Evolutionary conservation across 92 coral and sea anemone genomes (phyloP).

Genomic region (Porites lobata): DNA sequence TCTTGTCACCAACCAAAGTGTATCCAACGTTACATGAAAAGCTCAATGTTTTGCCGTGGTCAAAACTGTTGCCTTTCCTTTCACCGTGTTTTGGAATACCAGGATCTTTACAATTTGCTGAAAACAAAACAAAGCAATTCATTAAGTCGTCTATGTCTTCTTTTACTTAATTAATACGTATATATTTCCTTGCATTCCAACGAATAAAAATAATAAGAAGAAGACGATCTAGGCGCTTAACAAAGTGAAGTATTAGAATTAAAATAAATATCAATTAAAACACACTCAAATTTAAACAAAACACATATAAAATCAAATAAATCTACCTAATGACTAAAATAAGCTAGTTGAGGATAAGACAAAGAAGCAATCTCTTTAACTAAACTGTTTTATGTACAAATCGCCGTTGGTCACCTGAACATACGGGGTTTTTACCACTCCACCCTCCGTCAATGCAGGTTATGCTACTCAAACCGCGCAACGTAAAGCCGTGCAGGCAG

Average conservation of each 20-base stretch:
- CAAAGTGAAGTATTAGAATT: too few species aligned
- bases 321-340: too few species aligned
- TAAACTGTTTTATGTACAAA: neutral
- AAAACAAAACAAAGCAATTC: too few species aligned
- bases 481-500: conserved; percentile 19
- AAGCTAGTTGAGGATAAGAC: too few species aligned
- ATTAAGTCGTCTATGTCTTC: too few species aligned
- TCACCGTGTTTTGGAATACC: conserved; percentile 54
- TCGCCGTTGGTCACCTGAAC: conserved; percentile 21
- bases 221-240: too few species aligned
- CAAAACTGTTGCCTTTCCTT: conserved; percentile 36
- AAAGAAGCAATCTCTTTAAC: too few species aligned
- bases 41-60: conserved; percentile 13
- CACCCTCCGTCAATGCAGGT: conserved; percentile 34
- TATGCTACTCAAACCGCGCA: conserved; percentile 14
- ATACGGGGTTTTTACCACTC: conserved; percentile 29
- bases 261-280: too few species aligned
- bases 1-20: conserved; percentile 44
- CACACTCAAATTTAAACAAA: too few species aligned
- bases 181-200: too few species aligned
- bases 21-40: conserved; percentile 43
- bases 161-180: neutral
- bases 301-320: too few species aligned
- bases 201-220: too few species aligned
- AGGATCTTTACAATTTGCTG: conserved; percentile 58